phyloP scores from a whole-genome alignment of 2,113 vertebrate species.

The Leptosomus discolor region DNA sequence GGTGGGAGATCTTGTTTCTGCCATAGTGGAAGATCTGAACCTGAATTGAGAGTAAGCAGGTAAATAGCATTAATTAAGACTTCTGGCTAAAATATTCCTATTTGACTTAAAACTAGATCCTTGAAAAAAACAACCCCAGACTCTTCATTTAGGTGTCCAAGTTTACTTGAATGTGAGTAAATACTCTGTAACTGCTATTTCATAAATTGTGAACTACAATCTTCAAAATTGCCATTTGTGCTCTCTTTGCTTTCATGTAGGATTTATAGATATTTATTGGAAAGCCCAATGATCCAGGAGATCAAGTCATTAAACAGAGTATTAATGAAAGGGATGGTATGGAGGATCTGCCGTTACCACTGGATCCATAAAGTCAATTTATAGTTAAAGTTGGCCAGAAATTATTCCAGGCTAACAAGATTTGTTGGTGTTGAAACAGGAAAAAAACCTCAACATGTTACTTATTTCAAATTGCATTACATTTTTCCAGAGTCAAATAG shows the following conservation, averaged over 20 bases:
- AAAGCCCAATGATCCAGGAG: not conserved
- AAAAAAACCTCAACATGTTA: not conserved
- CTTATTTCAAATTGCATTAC: not conserved
- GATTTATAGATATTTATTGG: not conserved
- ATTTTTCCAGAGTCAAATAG: not conserved
- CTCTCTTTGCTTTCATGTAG: not conserved
- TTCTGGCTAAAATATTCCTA: not conserved
- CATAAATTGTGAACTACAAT: not conserved
- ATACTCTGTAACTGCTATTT: not conserved
- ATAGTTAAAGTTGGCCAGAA: not conserved
- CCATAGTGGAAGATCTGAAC: not conserved
- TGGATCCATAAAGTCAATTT: not conserved
- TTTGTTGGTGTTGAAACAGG: not conserved
- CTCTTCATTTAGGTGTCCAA: not conserved
- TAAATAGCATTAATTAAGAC: not conserved
- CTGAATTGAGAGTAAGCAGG: not conserved
- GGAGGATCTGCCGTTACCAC: not conserved
- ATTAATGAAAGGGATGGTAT: not conserved
- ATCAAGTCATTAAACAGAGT: not conserved
- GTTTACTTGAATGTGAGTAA: not conserved
- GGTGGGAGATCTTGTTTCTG: not conserved
- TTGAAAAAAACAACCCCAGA: not conserved
- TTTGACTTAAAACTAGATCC: not conserved
- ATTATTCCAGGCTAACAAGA: not conserved
- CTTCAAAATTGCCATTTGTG: not conserved